Base-by-base conservation (phyloP, 2,888 invertebrate genomes). In the Pachydiplax longipennis region DNA sequence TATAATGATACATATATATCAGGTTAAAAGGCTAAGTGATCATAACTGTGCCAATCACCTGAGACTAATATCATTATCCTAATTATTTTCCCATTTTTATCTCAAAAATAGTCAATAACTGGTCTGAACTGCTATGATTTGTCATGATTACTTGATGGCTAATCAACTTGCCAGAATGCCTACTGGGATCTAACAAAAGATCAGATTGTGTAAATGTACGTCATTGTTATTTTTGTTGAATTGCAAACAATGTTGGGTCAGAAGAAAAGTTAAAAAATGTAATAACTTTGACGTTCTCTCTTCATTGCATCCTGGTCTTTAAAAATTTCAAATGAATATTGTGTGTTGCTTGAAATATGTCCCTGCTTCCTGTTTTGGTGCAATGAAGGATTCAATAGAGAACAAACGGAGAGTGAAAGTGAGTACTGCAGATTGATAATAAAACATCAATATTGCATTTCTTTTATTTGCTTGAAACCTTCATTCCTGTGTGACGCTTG, bases 391-490 rank as follows among this genome's bases (percentile, higher is more conserved):
- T n/a, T 87, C 37, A 61, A 31, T 37, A 37, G 61, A 87, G 87
- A 61, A n/a, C 37, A 37, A 58, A 87, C 48, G 35, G 61, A 61
- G 37, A 65, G 87, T 37, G n/a, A 65, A 87, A 65, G 87, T 87
- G 87, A 87, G 61, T 61, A 87, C 87, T 87, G 87, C 87, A 87
- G 87, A 61, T 87, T 87, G 87, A 61, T 61, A 87, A 87, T 87
- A 87, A 87, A 87, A 87, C 61, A 65, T 37, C 87, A 87, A 87
- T 87, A 87, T 83, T 53, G 53, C 53, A 18, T 53, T 53, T 53
- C 15, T 18, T 53, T 53, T 18, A 18, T 53, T 53, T 53, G 53
- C 15, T 53, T 53, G 8, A 53, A 53, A 53, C 53, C 53, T 53
- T 53, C 44, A 44, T 10, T 44, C 53, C 53, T 53, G 18, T 53